Evolutionary conservation across 2,888 invertebrate species (phyloP), one percentile per base, ranked within the genome.

Genomic region (Drosophila limbata): DNA sequence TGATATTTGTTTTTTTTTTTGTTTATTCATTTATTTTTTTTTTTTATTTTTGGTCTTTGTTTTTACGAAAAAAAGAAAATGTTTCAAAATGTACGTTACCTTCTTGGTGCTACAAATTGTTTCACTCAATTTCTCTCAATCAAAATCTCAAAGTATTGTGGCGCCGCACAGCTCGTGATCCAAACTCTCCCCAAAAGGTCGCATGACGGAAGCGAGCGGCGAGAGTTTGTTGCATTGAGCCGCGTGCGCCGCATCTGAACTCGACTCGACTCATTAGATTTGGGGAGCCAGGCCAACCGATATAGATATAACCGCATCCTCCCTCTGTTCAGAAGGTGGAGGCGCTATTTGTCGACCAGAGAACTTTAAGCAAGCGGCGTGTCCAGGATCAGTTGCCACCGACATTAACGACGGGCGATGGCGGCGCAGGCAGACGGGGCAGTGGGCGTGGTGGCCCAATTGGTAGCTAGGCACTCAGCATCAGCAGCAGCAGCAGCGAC

Each of bases 41-140:
- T 55, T 48, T 56, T 42, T 55, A 45, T 56, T 45, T 35, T 55
- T 64, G 62, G 39, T 15, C 35, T 64, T 55, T 52, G 59, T 61
- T 69, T 72, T 71, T 51, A 69, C 70, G 73, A 81, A 86, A 89
- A 81, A 89, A 86, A 86, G 87, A 86, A 81, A 86, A 86, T 86
- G 85, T 81, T 85, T 86, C 85, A 86, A 86, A 86, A 86, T 86
- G 85, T 86, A 86, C 85, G 81, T 86, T 86, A 86, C 85, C 85
- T 85, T 83, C 88, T 89, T 88, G 84, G 86, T 89, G 84, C 84
- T 84, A 84, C 75, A 88, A 84, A 86, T 88, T 89, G 85, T 86
- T 83, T 84, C 73, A 89, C 73, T 89, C 88, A 88, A 86, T 77
- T 89, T 88, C 84, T 84, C 88, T 84, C 84, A 84, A 87, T 89